Evolutionary conservation across 2,888 invertebrate genomes (phyloP).

Genomic region (Athalia cordata): DNA sequence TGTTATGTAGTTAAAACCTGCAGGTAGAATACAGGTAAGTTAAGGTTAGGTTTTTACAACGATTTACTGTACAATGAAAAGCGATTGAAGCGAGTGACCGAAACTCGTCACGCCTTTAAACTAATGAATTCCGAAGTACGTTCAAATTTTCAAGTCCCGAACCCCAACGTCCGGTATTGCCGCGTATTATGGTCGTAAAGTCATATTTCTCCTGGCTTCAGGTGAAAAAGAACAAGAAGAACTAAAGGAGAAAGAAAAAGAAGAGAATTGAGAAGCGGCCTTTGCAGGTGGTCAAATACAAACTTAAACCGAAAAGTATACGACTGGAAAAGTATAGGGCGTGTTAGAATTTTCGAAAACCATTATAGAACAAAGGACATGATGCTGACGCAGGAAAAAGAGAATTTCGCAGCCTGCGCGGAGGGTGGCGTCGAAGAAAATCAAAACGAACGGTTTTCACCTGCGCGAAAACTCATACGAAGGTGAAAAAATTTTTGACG

Average conservation of each 20-base stretch:
- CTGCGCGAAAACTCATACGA: no score
- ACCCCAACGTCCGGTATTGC: neutral
- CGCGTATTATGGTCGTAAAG: conserved; percentile 4
- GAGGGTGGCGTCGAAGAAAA: no score
- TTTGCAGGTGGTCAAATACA: conserved; percentile 16
- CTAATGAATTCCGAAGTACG: conserved; percentile 22
- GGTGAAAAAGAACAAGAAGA: neutral
- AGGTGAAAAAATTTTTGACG: no score
- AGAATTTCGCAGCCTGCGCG: no score
- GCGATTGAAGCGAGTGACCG: neutral
- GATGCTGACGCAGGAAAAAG: no score
- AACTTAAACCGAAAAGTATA: neutral
- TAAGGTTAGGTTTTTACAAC: neutral
- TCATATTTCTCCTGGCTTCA: conserved; percentile 2
- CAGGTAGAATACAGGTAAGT: neutral
- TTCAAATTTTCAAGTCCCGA: neutral
- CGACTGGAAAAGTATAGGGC: no score
- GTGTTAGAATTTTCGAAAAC: no score
- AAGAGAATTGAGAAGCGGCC: no score
- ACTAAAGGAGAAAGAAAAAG: no score
- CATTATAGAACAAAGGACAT: no score
- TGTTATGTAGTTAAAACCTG: no score
- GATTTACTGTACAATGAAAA: conserved; percentile 13
- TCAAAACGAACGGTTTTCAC: no score
- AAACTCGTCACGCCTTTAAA: conserved; percentile 11